Evolutionary conservation across 2,888 invertebrate species (phyloP), one percentile per base, ranked within the genome.

Genomic region (Phyllotreta cruciferae): DNA sequence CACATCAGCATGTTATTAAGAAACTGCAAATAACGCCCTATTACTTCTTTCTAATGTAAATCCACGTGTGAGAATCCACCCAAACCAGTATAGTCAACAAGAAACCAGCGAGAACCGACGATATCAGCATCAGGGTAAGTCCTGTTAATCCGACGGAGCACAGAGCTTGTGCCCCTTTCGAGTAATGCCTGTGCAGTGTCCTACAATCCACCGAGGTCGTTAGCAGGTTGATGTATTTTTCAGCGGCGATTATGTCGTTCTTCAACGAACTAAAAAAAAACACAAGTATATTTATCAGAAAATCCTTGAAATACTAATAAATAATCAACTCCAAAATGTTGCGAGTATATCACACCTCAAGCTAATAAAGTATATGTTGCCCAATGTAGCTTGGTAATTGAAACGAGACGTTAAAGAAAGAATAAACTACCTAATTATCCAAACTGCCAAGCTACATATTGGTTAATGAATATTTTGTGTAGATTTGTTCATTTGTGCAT

Each of bases 31-130:
- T 55, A 14, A 24, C 6, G 39, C 37, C 11, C 13, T 71, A 81
- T 86, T 83, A 89, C 95, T 91, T 90, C 82, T 93, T 94, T 76
- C 94, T 89, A 71, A 96, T 95, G 78, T 96, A 95, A 79, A 96
- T 96, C 96, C 97, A 97, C 6, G 96, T 95, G 77, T 96, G 96
- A 3, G 96, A 96, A 79, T 96, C 95, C 57, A 97, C 90, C 86
- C 96, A 93, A 55, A 96, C 96, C 73, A 96, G 89, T 36, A 95
- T 88, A 0, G 96, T 96, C 80, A 97, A 90, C 73, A 96, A 85
- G 69, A 97, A 86, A 8, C 96, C 96, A 37, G 95, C 92, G 41
- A 91, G 88, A 41, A 93, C 87, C 64, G 95, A 91, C 36, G 96
- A 94, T 63, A 93, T 83, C 72, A 97, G 84, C 87, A 97, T 93